Evolutionary conservation across 2,797 vertebrate species (phyloP).

Genomic region (Okamejei kenojei): DNA sequence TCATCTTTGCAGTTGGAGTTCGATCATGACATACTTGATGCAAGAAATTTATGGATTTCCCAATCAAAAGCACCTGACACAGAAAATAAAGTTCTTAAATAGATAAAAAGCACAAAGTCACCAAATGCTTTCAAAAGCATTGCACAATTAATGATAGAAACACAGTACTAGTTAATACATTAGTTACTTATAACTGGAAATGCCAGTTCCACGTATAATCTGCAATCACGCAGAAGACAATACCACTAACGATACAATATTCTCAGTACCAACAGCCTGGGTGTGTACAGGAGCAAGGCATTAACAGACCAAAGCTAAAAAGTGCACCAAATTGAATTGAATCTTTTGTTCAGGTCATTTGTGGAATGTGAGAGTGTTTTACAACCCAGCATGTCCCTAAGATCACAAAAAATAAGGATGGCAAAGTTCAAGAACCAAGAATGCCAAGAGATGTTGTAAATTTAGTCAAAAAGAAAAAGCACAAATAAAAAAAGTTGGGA

Average conservation of each 20-base stretch:
- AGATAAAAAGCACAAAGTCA: background rate
- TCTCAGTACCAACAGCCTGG: background rate
- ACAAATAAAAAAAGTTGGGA: too few relatives aligned
- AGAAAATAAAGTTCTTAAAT: slow-evolving; percentile 12
- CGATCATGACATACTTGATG: slow-evolving; percentile 95
- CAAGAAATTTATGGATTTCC: slow-evolving; percentile 97
- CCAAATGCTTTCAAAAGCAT: background rate
- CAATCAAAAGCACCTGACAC: slow-evolving; percentile 85
- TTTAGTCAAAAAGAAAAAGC: too few relatives aligned
- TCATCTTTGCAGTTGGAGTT: slow-evolving; percentile 80
- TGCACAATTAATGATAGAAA: background rate
- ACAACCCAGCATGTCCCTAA: too few relatives aligned
- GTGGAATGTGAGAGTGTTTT: background rate
- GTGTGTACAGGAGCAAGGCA: background rate
- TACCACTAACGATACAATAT: background rate
- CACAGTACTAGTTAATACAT: background rate
- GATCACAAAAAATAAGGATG: too few relatives aligned
- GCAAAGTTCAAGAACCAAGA: too few relatives aligned
- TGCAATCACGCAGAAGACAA: too few relatives aligned
- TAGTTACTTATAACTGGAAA: background rate
- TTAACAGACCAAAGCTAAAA: background rate
- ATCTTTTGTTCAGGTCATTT: background rate
- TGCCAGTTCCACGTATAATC: background rate
- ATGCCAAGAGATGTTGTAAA: too few relatives aligned
- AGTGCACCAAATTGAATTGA: background rate